Base-by-base conservation (phyloP, 2,888 invertebrate genomes). In the Timema cristinae region DNA sequence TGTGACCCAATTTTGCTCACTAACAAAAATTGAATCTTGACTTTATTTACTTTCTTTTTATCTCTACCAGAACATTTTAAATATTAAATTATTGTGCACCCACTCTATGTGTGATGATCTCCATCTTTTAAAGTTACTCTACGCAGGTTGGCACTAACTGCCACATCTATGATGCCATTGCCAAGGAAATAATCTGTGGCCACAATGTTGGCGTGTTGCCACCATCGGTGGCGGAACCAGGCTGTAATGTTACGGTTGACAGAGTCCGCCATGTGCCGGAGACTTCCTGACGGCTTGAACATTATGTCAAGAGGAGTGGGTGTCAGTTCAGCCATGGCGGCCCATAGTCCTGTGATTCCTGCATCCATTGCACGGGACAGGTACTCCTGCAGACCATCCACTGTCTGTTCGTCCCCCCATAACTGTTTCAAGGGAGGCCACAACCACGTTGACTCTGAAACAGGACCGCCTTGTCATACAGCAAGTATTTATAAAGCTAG, bases 361-460 rank as follows among this genome's bases (percentile, higher is more conserved):
- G 71, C 71, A 50, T 69, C 70, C 71, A 75, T 71, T 51, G 67
- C 67, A 47, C 56, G 66, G 52, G 72, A 72, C 10, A 75, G 70
- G 69, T 69, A 75, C 48, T 16, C 67, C 32, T 84, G 79, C 49
- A 85, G 79, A 6, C 84, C 84, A 48, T 81, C 81, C 7, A 80
- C 79, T 0, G 81, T 78, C 72, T 83, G 80, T 49, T 78, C 76
- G 79, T 89, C 87, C 11, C 88, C 89, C 90, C 90, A 90, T 70
- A 86, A 82, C 78, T 90, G 90, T 66, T 85, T 85, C 76, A 89
- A 81, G 47, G 85, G 83, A 1, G 88, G 88, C 89, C 90, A 90
- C 47, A 90, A 78, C 86, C 87, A 87, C 71, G 82, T 82, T 78
- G 86, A 85, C 76, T 83, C 88, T 88, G 83, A 71, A 79, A 78